Percentiles rank a stretch among this genome's conserved stretches.
phyloP scores from a whole-genome alignment of 2,888 invertebrate species.

The Graphium colonna region DNA sequence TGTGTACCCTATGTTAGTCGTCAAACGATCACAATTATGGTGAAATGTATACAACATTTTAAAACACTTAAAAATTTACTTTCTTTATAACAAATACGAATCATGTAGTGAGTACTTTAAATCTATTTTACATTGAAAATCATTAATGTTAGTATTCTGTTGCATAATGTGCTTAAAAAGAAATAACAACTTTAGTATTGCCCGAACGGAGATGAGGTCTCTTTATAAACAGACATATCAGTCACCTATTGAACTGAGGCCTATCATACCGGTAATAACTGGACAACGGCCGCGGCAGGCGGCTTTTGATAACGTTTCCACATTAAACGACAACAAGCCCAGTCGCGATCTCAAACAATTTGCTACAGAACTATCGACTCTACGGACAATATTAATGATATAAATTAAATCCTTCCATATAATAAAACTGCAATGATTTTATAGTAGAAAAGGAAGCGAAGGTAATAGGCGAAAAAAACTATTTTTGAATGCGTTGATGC shows the following conservation, averaged over 20 bases:
- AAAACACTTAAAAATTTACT: neutral
- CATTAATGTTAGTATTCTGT: neutral
- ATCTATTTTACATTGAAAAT: neutral
- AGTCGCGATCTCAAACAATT: constrained; percentile 22
- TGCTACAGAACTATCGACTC: constrained; percentile 28
- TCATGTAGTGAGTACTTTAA: too few species aligned
- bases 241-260: constrained; percentile 82
- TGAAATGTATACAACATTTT: neutral
- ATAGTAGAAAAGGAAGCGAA: neutral
- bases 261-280: constrained; percentile 78
- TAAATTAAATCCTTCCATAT: neutral
- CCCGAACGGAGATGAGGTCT: constrained; percentile 57
- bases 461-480: neutral
- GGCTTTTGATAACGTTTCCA: constrained; percentile 67
- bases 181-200: constrained; percentile 6
- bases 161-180: constrained; percentile 14
- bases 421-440: neutral
- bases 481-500: constrained; percentile 19
- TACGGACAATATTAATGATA: constrained; percentile 22
- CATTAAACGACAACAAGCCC: constrained; percentile 38
- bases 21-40: neutral
- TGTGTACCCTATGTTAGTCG: neutral
- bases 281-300: constrained; percentile 73
- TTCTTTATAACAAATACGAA: neutral
- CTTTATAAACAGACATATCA: constrained; percentile 66